phyloP scores from a whole-genome alignment of 2,888 invertebrate genomes.

The Troides aeacus region DNA sequence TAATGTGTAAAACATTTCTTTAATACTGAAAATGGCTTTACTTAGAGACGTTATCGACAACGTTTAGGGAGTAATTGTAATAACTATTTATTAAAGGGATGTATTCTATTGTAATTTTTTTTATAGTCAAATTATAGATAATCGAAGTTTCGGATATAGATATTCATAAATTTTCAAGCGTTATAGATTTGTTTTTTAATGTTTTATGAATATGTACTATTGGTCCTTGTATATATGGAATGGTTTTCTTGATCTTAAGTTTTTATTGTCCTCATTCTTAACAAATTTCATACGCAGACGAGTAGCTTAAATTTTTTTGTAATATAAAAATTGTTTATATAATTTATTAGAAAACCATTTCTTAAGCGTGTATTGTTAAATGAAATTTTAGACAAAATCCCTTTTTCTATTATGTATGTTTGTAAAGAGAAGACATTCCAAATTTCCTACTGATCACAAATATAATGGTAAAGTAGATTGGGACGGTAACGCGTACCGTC shows the following conservation, averaged over 20 bases:
- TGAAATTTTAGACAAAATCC: constrained; percentile 8
- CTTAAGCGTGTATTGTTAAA: constrained; percentile 2
- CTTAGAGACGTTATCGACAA: constrained; percentile 4
- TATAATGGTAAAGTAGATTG: constrained; percentile 32
- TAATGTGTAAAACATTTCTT: constrained; percentile 6
- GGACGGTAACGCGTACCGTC: constrained; percentile 30
- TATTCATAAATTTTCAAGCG: background rate
- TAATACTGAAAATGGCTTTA: constrained; percentile 11
- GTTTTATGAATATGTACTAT: background rate
- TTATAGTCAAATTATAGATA: constrained; percentile 12
- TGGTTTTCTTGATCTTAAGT: too few relatives aligned
- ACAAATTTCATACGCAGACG: too few relatives aligned
- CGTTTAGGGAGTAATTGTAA: constrained; percentile 2
- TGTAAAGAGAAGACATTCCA: constrained; percentile 54
- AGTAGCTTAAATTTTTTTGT: background rate
- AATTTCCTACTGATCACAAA: constrained; percentile 44
- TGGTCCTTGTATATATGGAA: too few relatives aligned
- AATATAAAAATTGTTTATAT: background rate
- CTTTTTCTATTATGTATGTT: constrained; percentile 32
- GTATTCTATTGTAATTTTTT: background rate
- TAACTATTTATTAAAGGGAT: constrained; percentile 5
- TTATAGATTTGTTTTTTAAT: background rate
- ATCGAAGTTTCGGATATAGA: constrained; percentile 1
- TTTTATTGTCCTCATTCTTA: too few relatives aligned
- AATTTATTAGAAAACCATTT: background rate